These are phyloP conservation scores for Channa maculata DNA, from an alignment of 2,113 vertebrate species.

Conservation along the genomic window DNA sequence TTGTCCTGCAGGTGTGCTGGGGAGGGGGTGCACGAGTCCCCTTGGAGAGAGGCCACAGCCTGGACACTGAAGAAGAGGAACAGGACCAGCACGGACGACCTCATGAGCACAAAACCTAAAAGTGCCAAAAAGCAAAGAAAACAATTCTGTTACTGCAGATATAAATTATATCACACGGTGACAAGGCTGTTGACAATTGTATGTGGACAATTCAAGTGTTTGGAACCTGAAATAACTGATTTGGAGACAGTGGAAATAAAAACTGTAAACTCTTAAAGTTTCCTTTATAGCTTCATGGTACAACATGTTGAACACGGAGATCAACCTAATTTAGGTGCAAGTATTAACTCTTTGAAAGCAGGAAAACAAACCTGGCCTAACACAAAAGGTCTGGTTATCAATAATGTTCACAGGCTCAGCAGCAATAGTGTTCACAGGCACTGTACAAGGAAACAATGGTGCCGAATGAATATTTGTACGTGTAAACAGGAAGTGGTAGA, in stretches of 20 bases:
- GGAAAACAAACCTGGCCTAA: slow-evolving; percentile 19
- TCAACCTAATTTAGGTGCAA: not conserved
- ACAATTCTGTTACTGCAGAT: not conserved
- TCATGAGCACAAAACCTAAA: slow-evolving; percentile 88
- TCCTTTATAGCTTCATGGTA: not conserved
- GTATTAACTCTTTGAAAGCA: slow-evolving; percentile 5
- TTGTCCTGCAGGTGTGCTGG: slow-evolving; percentile 66
- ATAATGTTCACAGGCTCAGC: not conserved
- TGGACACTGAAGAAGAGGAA: slow-evolving; percentile 92
- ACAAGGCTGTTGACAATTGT: too few species aligned
- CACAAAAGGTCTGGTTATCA: not conserved
- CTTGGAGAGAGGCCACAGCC: slow-evolving; percentile 87
- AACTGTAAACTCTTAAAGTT: too few species aligned
- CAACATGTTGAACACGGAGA: slow-evolving; percentile 19
- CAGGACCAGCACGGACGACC: slow-evolving; percentile 94
- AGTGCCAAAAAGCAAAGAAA: slow-evolving; percentile 4
- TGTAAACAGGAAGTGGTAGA: not conserved
- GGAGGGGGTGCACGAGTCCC: slow-evolving; percentile 81
- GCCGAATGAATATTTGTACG: too few species aligned
- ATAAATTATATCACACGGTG: too few species aligned
- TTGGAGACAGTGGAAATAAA: too few species aligned
- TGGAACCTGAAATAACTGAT: too few species aligned
- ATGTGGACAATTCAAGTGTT: too few species aligned
- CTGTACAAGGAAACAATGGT: too few species aligned
- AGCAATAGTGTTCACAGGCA: not conserved